These are phyloP conservation scores for Anoplopoma fimbria DNA, from an alignment of 2,113 vertebrate species.

Conservation along the genomic window DNA sequence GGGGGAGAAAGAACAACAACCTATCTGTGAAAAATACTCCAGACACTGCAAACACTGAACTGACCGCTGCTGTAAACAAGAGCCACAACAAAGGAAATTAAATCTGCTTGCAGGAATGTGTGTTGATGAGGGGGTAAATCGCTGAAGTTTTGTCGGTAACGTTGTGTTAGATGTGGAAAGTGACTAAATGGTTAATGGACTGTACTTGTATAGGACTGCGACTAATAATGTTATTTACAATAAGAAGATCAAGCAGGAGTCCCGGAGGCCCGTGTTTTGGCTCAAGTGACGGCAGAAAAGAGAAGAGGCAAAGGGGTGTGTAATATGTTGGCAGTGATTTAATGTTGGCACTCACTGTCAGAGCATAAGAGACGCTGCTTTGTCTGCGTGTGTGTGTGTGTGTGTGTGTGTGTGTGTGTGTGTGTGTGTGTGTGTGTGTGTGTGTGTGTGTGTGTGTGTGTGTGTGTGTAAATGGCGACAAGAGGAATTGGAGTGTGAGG, in stretches of 20 bases:
- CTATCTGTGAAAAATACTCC: constrained; percentile 40
- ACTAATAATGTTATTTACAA: constrained; percentile 21
- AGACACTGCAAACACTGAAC: constrained; percentile 37
- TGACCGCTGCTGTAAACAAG: constrained; percentile 60
- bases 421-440: constrained; percentile 52
- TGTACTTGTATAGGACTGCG: too few species aligned
- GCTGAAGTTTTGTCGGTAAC: constrained; percentile 4
- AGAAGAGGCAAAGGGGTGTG: constrained; percentile 47
- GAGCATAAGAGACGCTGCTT: constrained; percentile 51
- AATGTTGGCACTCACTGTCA: constrained; percentile 59
- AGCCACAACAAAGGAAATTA: constrained; percentile 68
- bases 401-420: constrained; percentile 24
- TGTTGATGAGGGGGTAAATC: constrained; percentile 12
- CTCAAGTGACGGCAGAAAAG: constrained; percentile 38
- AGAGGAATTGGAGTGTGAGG: constrained; percentile 64
- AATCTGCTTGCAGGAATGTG: constrained; percentile 45
- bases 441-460: constrained; percentile 22
- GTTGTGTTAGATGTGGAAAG: constrained; percentile 14
- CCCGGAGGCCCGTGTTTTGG: constrained; percentile 36
- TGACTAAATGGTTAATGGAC: too few species aligned
- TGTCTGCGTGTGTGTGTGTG: constrained; percentile 52
- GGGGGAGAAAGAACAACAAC: constrained; percentile 13
- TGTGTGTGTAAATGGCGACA: constrained; percentile 4
- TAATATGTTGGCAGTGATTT: constrained; percentile 62
- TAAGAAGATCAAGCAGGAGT: neutral